phyloP scores from a whole-genome alignment of 2,113 vertebrate genomes.

The Capreolus pygargus region DNA sequence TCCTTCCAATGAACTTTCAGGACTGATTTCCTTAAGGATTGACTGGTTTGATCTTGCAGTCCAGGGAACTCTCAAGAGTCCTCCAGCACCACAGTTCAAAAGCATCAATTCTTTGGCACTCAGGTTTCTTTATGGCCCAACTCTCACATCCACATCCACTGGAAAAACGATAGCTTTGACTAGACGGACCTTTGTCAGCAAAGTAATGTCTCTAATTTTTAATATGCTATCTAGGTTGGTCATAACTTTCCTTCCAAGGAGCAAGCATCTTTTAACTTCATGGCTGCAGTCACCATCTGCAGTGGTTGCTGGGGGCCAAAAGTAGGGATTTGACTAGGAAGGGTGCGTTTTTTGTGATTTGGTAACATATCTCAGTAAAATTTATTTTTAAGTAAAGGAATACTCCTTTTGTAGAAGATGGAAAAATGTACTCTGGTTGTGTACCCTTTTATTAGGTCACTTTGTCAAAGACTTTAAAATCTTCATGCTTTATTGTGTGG shows the following conservation, averaged over 20 bases:
- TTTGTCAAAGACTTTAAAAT: background rate
- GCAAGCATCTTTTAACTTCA: background rate
- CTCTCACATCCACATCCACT: background rate
- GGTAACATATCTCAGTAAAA: background rate
- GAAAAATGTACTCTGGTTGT: background rate
- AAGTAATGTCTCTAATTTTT: background rate
- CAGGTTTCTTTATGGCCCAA: background rate
- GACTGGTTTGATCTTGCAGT: background rate
- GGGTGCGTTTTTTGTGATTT: background rate
- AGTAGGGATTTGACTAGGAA: background rate
- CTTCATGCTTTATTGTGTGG: background rate
- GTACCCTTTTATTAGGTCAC: background rate
- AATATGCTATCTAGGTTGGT: background rate
- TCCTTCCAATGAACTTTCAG: background rate
- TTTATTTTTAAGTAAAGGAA: background rate
- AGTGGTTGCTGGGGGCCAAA: background rate
- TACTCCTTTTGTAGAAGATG: background rate
- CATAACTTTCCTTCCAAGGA: background rate
- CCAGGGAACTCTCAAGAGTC: background rate
- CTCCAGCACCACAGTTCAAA: background rate
- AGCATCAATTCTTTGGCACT: background rate
- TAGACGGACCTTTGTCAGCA: background rate
- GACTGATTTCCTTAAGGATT: background rate
- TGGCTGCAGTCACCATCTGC: background rate
- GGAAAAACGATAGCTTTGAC: background rate